Evolutionary conservation across 1,140 invertebrate species (phyloP).

Genomic region (Scylla paramamosain): DNA sequence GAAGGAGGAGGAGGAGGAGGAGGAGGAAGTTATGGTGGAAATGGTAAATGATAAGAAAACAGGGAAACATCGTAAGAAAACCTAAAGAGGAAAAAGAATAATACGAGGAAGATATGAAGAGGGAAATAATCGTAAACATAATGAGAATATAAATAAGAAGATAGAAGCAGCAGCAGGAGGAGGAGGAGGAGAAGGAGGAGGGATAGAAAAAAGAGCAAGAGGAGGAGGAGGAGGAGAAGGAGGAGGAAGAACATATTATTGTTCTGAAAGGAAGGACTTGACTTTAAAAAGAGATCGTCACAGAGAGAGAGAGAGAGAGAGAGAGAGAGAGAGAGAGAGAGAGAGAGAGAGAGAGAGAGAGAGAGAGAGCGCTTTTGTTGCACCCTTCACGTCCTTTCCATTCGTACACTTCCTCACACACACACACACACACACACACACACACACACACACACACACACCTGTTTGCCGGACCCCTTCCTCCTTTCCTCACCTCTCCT

Average conservation of each 20-base stretch:
- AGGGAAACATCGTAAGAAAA: no score
- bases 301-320: background rate
- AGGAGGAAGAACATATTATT: no score
- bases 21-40: no score
- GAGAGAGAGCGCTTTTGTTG: background rate
- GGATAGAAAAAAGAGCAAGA: background rate
- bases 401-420: background rate
- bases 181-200: background rate
- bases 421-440: conserved; percentile 48
- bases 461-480: background rate
- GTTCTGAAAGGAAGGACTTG: no score
- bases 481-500: background rate
- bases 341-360: conserved; percentile 24
- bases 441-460: conserved; percentile 47
- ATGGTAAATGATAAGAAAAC: no score
- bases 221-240: background rate
- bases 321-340: background rate
- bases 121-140: background rate
- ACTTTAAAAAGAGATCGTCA: background rate
- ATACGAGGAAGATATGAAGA: background rate
- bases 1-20: background rate
- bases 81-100: no score
- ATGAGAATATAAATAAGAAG: no score
- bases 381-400: background rate
- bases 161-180: no score